These are phyloP conservation scores for Diaprepes abbreviatus DNA, from an alignment of 2,888 invertebrate species.

Conservation along the genomic window DNA sequence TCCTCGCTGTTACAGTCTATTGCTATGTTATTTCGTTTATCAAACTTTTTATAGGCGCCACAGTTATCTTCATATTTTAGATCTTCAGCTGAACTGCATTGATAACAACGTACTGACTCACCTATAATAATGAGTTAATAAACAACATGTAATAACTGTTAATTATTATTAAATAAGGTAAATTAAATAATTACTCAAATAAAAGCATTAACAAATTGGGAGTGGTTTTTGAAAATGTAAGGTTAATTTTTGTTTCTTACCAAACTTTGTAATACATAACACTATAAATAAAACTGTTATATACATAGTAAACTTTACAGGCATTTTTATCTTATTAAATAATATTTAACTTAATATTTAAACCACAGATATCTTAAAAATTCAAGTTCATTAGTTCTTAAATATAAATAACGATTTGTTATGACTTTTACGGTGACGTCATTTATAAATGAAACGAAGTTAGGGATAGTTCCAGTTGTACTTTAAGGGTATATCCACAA, in stretches of 20 bases:
- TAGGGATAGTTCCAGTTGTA: no score
- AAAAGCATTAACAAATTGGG: neutral
- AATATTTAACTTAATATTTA: neutral
- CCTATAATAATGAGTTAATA: conserved; percentile 65
- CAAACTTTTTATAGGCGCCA: conserved; percentile 90
- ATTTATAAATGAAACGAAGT: neutral
- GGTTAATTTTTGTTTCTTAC: neutral
- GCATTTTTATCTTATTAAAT: neutral
- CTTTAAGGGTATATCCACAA: no score
- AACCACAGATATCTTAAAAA: neutral
- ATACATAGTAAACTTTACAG: neutral
- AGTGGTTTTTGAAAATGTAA: neutral
- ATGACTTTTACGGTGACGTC: neutral
- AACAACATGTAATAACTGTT: no score
- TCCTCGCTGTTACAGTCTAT: conserved; percentile 96
- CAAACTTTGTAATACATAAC: neutral
- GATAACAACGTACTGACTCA: conserved; percentile 88
- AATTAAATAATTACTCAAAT: neutral
- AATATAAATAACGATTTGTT: neutral
- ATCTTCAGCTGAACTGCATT: conserved; percentile 91
- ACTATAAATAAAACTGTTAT: neutral
- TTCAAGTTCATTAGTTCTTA: no score
- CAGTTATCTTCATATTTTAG: conserved; percentile 87
- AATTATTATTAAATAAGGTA: no score
- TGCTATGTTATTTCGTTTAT: conserved; percentile 87